Evolutionary conservation across 1,140 invertebrate species (phyloP), one percentile per base, ranked within the genome.

Genomic region (Sipha flava): DNA sequence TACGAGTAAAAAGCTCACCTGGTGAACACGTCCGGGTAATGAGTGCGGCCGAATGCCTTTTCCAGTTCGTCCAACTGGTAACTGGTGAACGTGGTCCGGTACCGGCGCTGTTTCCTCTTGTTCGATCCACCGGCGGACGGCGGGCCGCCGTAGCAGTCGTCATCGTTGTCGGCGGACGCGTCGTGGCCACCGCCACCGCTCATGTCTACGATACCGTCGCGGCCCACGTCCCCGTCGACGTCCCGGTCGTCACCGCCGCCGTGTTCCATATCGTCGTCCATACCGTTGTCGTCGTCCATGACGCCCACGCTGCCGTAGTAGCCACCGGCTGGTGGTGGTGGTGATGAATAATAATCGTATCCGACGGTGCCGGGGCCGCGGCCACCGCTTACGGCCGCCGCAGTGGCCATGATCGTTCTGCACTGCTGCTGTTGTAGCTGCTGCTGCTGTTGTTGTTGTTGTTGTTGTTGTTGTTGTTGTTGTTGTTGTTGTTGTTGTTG

Each of bases 21-120:
- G 29, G 95, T 98, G 87, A 98, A 98, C 0, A 98, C 96, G 87
- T 99, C 97, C 23, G 97, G 97, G 87, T 98, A 98, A 87, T 98
- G 97, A 5, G 96, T 98, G 83, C 96, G 91, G 0, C 95, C 93
- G 86, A 99, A 99, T 0, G 96, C 96, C 86, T 98, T 98, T 85
- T 99, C 97, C 81, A 99, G 87, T 86, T 98, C 97, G 85, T 98
- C 96, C 75, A 98, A 87, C 86, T 98, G 96, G 85, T 95, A 96
- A 83, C 94, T 95, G 9, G 95, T 97, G 86, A 97, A 97, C 47
- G 96, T 97, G 2, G 96, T 97, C 79, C 96, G 88, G 85, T 97
- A 97, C 52, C 95, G 86, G 3, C 95, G 88, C 84, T 97, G 95
- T 84, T 97, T 98, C 81, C 95, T 88, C 85, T 96, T 97, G 0